Percentiles rank a stretch among this genome's conserved stretches.
These are phyloP conservation scores for Pollenia labialis DNA, from an alignment of 2,888 invertebrate species.

Conservation along the genomic window DNA sequence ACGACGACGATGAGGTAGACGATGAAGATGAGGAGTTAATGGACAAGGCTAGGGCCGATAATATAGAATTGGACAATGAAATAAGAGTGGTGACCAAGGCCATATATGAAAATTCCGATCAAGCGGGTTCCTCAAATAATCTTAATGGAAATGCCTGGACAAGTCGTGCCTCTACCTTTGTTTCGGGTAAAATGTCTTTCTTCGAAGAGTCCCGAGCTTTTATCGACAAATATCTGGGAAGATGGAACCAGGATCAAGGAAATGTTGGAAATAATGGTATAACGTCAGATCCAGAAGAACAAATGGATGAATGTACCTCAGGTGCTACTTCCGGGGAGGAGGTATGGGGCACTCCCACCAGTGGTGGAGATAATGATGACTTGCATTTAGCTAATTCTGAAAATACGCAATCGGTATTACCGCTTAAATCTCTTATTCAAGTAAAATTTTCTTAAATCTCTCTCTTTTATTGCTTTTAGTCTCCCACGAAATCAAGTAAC, in stretches of 20 bases:
- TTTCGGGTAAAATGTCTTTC: slow-evolving; percentile 91
- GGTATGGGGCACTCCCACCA: slow-evolving; percentile 95
- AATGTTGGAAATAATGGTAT: slow-evolving; percentile 63
- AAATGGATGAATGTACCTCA: slow-evolving; percentile 89
- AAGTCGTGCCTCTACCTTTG: slow-evolving; percentile 91
- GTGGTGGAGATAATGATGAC: slow-evolving; percentile 92
- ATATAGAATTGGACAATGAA: slow-evolving; percentile 83
- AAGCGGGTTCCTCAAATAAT: slow-evolving; percentile 74
- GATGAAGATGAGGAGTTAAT: slow-evolving; percentile 74
- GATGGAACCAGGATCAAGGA: slow-evolving; percentile 84
- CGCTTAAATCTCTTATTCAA: not conserved
- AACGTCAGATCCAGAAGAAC: slow-evolving; percentile 86
- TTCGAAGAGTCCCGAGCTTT: slow-evolving; percentile 86
- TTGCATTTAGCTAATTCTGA: slow-evolving; percentile 88
- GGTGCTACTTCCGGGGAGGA: slow-evolving; percentile 94
- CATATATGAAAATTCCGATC: slow-evolving; percentile 68
- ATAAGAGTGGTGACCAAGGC: slow-evolving; percentile 77
- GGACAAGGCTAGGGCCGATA: slow-evolving; percentile 81
- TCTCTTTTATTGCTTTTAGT: slow-evolving; percentile 81
- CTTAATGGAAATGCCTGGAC: slow-evolving; percentile 86
- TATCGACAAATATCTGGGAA: slow-evolving; percentile 85
- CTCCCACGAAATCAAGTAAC: slow-evolving; percentile 87
- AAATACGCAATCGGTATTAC: slow-evolving; percentile 87
- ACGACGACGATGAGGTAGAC: slow-evolving; percentile 74
- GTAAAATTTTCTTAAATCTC: not conserved